A percentile compares a stretch with the other conserved stretches of the same genome.
These are phyloP conservation scores for Amphibalanus amphitrite DNA, from an alignment of 1,140 invertebrate genomes.

Conservation along the genomic window DNA sequence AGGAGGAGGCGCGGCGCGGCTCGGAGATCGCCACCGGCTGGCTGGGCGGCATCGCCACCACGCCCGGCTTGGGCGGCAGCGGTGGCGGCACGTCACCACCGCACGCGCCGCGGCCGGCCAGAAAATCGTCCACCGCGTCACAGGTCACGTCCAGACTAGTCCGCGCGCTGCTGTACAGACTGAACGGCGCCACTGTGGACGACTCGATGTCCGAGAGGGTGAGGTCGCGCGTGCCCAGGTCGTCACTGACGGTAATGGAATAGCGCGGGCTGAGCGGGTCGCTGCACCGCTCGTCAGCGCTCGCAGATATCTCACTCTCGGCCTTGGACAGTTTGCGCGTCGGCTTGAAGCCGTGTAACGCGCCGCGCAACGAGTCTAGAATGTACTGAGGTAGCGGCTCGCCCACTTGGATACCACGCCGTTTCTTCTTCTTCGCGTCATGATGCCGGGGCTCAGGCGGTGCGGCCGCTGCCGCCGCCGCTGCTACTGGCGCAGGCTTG, in stretches of 20 bases:
- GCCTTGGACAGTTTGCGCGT: constrained; percentile 8
- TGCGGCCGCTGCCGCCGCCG: constrained; percentile 28
- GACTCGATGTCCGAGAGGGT: constrained; percentile 15
- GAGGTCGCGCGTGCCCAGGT: constrained; percentile 15
- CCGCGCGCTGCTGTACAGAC: background rate
- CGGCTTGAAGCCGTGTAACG: background rate
- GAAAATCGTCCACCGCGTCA: background rate
- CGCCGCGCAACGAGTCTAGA: constrained; percentile 10
- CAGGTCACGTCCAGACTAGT: background rate
- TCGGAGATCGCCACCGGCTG: background rate
- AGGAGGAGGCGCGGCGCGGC: background rate
- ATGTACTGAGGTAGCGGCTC: constrained; percentile 20
- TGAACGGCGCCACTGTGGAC: background rate
- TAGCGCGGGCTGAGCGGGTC: constrained; percentile 15
- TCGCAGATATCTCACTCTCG: constrained; percentile 8
- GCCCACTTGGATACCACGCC: constrained; percentile 18
- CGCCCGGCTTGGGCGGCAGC: too few species aligned
- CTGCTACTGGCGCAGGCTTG: too few species aligned
- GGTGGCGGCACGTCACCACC: background rate
- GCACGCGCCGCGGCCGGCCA: background rate
- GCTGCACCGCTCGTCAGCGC: background rate
- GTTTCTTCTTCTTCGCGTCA: constrained; percentile 16
- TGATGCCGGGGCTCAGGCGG: constrained; percentile 13
- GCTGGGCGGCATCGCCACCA: too few species aligned
- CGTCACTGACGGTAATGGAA: constrained; percentile 18